Base-by-base conservation (phyloP, 1,140 invertebrate genomes). In the Popillia japonica region DNA sequence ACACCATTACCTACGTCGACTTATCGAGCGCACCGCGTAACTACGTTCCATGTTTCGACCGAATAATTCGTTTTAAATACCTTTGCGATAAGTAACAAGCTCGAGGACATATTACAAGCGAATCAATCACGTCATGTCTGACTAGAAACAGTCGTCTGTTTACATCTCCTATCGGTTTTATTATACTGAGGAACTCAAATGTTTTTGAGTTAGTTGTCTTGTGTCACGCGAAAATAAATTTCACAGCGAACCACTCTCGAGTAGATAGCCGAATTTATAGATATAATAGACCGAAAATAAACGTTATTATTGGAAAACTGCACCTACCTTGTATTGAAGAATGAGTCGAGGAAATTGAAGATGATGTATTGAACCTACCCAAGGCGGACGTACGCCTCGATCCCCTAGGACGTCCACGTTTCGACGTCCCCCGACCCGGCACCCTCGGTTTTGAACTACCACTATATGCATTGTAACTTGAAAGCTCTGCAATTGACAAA, bases 391-490 rank as follows among this genome's bases (percentile, higher is more conserved):
- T 61, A 80, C 90, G 86, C 10, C 92, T 87, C 27, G 92, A 93
- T 78, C 92, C 93, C 27, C 92, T 88, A 55, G 92, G 92, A 79
- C 92, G 88, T 0, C 92, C 92, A 10, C 93, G 89, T 82, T 92
- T 92, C 61, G 88, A 90, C 0, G 89, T 88, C 17, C 92, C 92
- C 27, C 92, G 88, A 72, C 88, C 87, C 77, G 87, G 87, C 78
- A 88, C 87, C 44, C 90, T 87, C 75, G 90, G 87, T 80, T 90
- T 83, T 14, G 83, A 82, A 10, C 83, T 78, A 72, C 82, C 81
- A 40, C 84, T 82, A 77, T 85, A 85, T 40, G 83, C 82, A 44
- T 82, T 83, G 75, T 84, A 85, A 81, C 83, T 83, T 83, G 79
- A 41, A 80, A 72, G 34, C n/a, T 72, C 40, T 55, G 8, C 59